Conservation (phyloP, 2,888 invertebrate genomes). For the Rhagophthalmus giganteus region DNA sequence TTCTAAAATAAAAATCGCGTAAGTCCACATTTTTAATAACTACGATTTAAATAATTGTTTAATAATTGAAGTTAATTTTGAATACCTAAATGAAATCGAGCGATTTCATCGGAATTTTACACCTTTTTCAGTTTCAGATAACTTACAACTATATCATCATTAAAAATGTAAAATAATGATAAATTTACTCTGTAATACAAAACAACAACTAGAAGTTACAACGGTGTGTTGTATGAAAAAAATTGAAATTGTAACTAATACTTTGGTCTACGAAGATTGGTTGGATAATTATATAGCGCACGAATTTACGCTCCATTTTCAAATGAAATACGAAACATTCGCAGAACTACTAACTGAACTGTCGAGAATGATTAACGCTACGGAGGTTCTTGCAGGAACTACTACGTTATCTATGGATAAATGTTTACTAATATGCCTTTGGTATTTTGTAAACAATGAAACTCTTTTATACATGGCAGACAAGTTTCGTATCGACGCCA, state of each 20-base stretch:
- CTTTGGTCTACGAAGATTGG: constrained; percentile 1
- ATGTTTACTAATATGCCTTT: constrained; percentile 1
- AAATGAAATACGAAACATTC: background rate
- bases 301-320: constrained; percentile 2
- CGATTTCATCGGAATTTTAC: too few relatives aligned
- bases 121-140: too few relatives aligned
- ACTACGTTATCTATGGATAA: background rate
- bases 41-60: background rate
- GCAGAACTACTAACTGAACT: background rate
- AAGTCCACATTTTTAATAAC: too few relatives aligned
- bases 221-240: background rate
- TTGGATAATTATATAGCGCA: background rate
- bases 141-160: background rate
- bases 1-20: constrained; percentile 70
- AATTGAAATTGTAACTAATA: background rate
- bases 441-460: constrained; percentile 5
- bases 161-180: background rate
- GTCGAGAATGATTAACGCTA: background rate
- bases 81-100: too few relatives aligned
- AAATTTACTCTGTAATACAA: background rate
- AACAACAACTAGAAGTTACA: background rate
- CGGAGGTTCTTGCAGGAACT: constrained; percentile 1
- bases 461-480: background rate
- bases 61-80: too few relatives aligned
- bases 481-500: background rate